Percentiles rank a stretch among this genome's conserved stretches.
These are phyloP conservation scores for Hydrocynus forskahlii DNA, from an alignment of 2,797 vertebrate genomes.

Conservation along the genomic window DNA sequence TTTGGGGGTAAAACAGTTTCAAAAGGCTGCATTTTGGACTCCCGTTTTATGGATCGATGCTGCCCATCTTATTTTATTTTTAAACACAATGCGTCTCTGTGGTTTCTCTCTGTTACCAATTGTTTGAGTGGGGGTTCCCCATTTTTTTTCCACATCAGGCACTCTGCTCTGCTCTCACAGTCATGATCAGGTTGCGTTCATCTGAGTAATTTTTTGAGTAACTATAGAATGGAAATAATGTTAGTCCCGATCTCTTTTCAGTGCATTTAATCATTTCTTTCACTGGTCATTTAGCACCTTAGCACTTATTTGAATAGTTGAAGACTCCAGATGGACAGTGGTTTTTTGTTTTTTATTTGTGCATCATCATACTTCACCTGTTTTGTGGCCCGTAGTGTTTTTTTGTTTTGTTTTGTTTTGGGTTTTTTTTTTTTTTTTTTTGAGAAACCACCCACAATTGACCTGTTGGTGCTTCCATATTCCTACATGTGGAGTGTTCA, in stretches of 20 bases:
- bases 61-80: not conserved
- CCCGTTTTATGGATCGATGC: conserved; percentile 29
- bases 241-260: conserved; percentile 1
- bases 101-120: not conserved
- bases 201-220: not conserved
- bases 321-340: conserved; percentile 18
- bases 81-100: not conserved
- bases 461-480: conserved; percentile 11
- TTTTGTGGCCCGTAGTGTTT: not conserved
- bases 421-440: not conserved
- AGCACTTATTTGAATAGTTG: conserved; percentile 33
- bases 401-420: not conserved
- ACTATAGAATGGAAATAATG: conserved; percentile 27
- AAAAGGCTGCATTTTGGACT: conserved; percentile 26
- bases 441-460: not conserved
- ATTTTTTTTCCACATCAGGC: not conserved
- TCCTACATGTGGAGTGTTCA: not conserved
- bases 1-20: not conserved
- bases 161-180: not conserved
- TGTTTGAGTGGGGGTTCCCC: not conserved
- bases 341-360: not conserved
- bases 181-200: conserved; percentile 12
- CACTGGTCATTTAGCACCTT: conserved; percentile 44
- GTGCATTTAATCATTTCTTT: conserved; percentile 32
- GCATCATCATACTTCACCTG: conserved; percentile 4